Evolutionary conservation across 2,113 vertebrate species (phyloP).

Genomic region (Dromiciops gliroides): DNA sequence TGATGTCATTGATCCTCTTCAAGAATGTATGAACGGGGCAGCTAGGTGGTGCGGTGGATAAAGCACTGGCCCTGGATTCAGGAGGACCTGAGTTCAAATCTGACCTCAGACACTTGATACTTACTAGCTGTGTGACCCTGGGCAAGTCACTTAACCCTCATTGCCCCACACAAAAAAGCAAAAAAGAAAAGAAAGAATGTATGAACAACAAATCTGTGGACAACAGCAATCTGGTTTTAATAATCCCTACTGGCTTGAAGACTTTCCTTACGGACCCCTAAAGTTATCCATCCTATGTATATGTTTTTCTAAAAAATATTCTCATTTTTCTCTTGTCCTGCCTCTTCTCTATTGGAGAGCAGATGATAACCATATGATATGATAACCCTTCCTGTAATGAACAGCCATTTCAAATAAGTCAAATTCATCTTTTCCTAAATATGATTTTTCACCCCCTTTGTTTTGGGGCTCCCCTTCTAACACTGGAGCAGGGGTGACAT

Average conservation of each 20-base stretch:
- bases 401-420: background rate
- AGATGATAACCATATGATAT: background rate
- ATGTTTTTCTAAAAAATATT: background rate
- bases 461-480: background rate
- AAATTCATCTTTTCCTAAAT: background rate
- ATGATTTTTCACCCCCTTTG: background rate
- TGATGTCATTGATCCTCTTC: too few relatives aligned
- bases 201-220: too few relatives aligned
- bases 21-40: too few relatives aligned
- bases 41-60: too few relatives aligned
- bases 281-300: background rate
- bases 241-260: constrained; percentile 18
- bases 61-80: too few relatives aligned
- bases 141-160: too few relatives aligned
- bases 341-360: constrained; percentile 40
- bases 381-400: background rate
- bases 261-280: background rate
- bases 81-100: too few relatives aligned
- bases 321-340: background rate
- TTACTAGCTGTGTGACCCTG: too few relatives aligned
- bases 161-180: too few relatives aligned
- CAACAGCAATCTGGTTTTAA: too few relatives aligned
- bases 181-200: too few relatives aligned
- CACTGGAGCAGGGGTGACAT: background rate
- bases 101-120: too few relatives aligned